Evolutionary conservation across 2,113 vertebrate genomes (phyloP), one percentile per base, ranked within the genome.

Genomic region (Emydura subglobosa): DNA sequence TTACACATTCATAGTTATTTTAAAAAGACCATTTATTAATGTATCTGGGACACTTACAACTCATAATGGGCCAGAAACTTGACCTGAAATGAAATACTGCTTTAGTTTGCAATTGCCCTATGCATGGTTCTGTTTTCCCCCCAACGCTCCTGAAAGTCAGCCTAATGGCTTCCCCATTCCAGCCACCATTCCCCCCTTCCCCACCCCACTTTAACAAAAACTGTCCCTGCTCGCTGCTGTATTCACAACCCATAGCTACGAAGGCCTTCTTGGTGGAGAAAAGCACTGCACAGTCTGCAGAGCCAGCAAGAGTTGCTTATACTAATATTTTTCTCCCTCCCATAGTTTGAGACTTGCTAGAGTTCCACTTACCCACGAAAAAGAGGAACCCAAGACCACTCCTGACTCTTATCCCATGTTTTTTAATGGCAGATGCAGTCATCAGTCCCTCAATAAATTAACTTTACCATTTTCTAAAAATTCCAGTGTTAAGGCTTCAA

Each of bases 1-100:
- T 21, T 68, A 21, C 65, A 21, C 65, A 10, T 34, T 68, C 8
- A 89, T 34, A 53, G 78, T 24, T 74, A 57, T 79, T 49, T 95
- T 95, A 72, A 89, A 87, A 96, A 97, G 74, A 81, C 27, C 91
- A 92, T 98, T 98, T 98, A 98, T 98, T 98, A 97, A 88, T 80
- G 94, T 87, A 92, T 65, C 31, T 92, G 95, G 83, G 95, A 96
- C 95, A 97, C 91, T 95, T 92, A 92, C 86, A 93, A 95, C 31
- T 95, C 81, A 91, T 79, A 74, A 21, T 0, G 4, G 34, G 82
- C 91, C 91, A 91, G 87, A 91, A 89, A 91, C 65, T 59, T 79
- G 90, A 88, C 49, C n/a, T 50, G 55, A 89, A 97, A 86, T 78
- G 44, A 78, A 78, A 78, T 78, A 78, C 42, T 78, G 74, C 25